These are phyloP conservation scores for Pogonomyrmex barbatus DNA, from an alignment of 1,140 invertebrate species.

Conservation along the genomic window DNA sequence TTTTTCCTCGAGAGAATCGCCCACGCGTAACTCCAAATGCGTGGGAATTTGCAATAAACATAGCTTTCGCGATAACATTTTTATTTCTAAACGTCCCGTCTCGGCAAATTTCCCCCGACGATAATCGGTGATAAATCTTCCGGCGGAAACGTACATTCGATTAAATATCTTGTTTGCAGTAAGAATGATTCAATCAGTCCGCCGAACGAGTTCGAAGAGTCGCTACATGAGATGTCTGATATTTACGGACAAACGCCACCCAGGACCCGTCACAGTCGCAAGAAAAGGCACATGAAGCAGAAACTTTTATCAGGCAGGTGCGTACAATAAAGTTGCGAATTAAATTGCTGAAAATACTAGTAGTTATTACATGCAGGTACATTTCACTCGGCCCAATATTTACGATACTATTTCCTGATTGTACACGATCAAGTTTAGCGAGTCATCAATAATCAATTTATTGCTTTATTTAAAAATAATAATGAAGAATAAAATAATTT, in stretches of 20 bases:
- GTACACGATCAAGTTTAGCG: not conserved
- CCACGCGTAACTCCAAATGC: not conserved
- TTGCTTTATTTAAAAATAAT: not conserved
- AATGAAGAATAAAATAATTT: not conserved
- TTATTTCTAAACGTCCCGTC: conserved; percentile 14
- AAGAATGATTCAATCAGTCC: conserved; percentile 58
- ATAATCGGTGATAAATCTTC: not conserved
- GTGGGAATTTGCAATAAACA: not conserved
- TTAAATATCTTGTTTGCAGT: conserved; percentile 61
- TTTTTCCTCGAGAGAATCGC: not conserved
- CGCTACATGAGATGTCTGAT: conserved; percentile 78
- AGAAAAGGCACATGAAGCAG: conserved; percentile 77
- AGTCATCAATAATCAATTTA: too few species aligned
- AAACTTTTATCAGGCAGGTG: conserved; percentile 69
- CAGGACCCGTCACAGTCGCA: conserved; percentile 76
- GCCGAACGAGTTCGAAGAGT: conserved; percentile 75
- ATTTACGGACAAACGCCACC: conserved; percentile 80
- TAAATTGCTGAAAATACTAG: conserved; percentile 2
- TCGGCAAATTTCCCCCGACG: not conserved
- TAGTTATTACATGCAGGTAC: not conserved
- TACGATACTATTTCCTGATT: not conserved
- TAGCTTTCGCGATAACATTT: not conserved
- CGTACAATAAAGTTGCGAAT: conserved; percentile 6
- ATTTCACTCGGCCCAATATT: not conserved
- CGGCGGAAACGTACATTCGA: conserved; percentile 26